A percentile compares a stretch with the other conserved stretches of the same genome.
Evolutionary conservation across 2,797 vertebrate species (phyloP).

Genomic region (Chromis chromis): DNA sequence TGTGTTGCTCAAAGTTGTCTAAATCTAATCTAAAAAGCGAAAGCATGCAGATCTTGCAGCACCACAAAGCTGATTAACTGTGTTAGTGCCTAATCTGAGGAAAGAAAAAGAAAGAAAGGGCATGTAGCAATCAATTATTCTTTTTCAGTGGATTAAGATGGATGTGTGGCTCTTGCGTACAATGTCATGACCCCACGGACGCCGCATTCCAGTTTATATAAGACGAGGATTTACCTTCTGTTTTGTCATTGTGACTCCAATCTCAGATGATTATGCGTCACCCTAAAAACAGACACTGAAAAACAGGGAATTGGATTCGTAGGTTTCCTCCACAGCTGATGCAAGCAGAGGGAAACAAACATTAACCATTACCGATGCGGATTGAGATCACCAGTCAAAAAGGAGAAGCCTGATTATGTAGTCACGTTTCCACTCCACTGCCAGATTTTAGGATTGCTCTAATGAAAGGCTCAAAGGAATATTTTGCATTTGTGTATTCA

Average conservation of each 20-base stretch:
- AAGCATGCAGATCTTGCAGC: slow-evolving; percentile 34
- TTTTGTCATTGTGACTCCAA: neutral
- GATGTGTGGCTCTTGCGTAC: neutral
- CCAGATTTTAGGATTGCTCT: slow-evolving; percentile 55
- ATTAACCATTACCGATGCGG: slow-evolving; percentile 27
- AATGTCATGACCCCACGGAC: neutral
- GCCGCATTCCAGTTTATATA: neutral
- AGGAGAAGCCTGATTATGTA: slow-evolving; percentile 19
- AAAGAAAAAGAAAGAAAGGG: neutral
- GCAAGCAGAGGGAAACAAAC: slow-evolving; percentile 51
- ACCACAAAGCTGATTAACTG: slow-evolving; percentile 72
- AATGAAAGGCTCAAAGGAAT: slow-evolving; percentile 49
- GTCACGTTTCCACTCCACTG: slow-evolving; percentile 44
- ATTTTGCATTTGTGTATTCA: slow-evolving; percentile 42
- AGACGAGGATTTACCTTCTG: neutral
- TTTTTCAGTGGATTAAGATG: neutral
- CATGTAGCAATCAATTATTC: slow-evolving; percentile 35
- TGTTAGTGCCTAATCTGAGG: slow-evolving; percentile 32
- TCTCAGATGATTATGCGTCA: slow-evolving; percentile 2
- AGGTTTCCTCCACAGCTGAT: slow-evolving; percentile 29
- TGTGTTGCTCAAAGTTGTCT: slow-evolving; percentile 33
- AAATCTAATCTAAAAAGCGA: slow-evolving; percentile 40
- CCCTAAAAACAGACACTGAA: neutral
- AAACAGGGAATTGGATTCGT: neutral
- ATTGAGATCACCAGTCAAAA: slow-evolving; percentile 13